Evolutionary conservation across 2,888 invertebrate species (phyloP).

Genomic region (Artemia sinica): DNA sequence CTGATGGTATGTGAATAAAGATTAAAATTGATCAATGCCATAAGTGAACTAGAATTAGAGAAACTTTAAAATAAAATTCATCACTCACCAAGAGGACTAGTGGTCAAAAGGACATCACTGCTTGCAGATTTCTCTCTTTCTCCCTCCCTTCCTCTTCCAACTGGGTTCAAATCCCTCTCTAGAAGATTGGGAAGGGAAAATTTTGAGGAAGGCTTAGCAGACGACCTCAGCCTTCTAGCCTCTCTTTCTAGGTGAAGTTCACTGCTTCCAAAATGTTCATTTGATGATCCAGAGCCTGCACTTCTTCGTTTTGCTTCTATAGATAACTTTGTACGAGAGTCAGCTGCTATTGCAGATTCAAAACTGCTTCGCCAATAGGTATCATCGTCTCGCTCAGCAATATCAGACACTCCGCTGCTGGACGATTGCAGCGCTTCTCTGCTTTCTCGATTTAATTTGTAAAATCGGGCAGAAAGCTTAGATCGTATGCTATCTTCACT

Average conservation of each 20-base stretch:
- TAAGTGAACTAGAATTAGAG: neutral
- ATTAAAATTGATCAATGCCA: neutral
- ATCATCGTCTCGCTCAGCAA: constrained; percentile 44
- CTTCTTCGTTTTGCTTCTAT: constrained; percentile 29
- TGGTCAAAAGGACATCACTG: constrained; percentile 21
- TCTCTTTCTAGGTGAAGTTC: constrained; percentile 46
- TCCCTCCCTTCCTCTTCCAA: constrained; percentile 20
- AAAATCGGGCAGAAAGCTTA: constrained; percentile 31
- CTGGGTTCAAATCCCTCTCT: constrained; percentile 19
- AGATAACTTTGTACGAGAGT: constrained; percentile 58
- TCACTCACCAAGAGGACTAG: constrained; percentile 16
- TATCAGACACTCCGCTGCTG: constrained; percentile 38
- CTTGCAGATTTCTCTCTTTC: constrained; percentile 21
- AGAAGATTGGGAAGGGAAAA: constrained; percentile 22
- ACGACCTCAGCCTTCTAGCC: constrained; percentile 16
- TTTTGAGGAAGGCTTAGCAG: constrained; percentile 21
- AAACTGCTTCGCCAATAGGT: constrained; percentile 85
- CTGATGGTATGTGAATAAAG: neutral
- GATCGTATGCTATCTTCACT: constrained; percentile 39
- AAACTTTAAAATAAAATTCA: neutral
- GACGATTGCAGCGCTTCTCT: constrained; percentile 28
- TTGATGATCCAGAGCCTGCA: constrained; percentile 45
- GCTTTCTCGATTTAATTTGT: constrained; percentile 18
- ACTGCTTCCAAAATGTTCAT: constrained; percentile 60
- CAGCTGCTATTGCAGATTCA: constrained; percentile 73